Evolutionary conservation across 2,797 vertebrate genomes (phyloP).

Genomic region (Decapterus maruadsi): DNA sequence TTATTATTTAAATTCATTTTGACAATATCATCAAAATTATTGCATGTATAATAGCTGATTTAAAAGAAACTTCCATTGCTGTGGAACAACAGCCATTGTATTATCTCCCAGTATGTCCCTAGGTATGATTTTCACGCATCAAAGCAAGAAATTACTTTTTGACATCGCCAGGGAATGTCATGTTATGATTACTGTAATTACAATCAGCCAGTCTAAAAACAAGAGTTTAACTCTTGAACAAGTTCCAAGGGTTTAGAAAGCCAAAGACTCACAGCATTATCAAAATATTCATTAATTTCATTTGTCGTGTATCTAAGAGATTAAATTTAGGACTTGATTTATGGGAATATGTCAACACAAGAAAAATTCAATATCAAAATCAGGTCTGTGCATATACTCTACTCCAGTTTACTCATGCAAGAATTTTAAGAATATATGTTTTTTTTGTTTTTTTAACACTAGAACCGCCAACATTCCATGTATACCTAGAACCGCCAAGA

Average conservation of each 20-base stretch:
- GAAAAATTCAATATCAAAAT: not conserved
- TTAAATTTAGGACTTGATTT: not conserved
- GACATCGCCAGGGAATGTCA: not conserved
- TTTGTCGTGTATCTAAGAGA: not conserved
- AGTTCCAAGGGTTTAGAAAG: not conserved
- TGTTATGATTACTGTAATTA: not conserved
- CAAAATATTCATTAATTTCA: not conserved
- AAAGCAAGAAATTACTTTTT: not conserved
- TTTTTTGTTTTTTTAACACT: not conserved
- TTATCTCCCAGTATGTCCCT: not conserved
- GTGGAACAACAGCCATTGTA: not conserved
- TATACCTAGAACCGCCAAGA: too few relatives aligned
- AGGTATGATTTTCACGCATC: not conserved
- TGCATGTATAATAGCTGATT: not conserved
- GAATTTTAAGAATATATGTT: not conserved
- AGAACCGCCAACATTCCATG: too few relatives aligned
- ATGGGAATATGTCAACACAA: conserved; percentile 1
- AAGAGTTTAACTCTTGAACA: not conserved
- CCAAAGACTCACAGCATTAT: not conserved
- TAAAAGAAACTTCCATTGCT: not conserved
- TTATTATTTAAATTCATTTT: conserved; percentile 4
- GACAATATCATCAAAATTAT: not conserved
- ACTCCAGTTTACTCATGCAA: not conserved
- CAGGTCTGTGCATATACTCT: not conserved
- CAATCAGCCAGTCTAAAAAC: not conserved